Conservation (phyloP, 1,140 invertebrate genomes). For the Globodera ellingtonae region DNA sequence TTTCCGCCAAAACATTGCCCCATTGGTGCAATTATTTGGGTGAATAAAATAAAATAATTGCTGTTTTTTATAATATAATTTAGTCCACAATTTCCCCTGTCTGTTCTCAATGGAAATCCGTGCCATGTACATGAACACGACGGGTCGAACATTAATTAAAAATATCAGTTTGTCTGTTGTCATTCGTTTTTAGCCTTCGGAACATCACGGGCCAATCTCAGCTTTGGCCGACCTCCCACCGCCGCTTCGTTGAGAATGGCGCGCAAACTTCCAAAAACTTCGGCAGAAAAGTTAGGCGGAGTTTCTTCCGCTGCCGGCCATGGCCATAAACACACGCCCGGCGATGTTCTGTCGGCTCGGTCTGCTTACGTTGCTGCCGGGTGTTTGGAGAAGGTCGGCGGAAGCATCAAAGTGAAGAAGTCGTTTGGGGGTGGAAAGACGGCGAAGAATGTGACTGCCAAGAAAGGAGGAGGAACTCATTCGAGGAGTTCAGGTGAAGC, state of each 20-base stretch:
- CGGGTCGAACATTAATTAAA: slow-evolving; percentile 17
- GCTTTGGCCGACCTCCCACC: slow-evolving; percentile 24
- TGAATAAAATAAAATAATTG: background rate
- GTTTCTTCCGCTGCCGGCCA: slow-evolving; percentile 23
- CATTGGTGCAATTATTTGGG: slow-evolving; percentile 86
- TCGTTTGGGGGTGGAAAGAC: background rate
- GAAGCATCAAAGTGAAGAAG: slow-evolving; percentile 23
- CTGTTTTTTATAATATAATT: slow-evolving; percentile 9
- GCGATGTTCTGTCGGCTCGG: background rate
- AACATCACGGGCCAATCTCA: slow-evolving; percentile 72
- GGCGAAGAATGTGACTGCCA: slow-evolving; percentile 1
- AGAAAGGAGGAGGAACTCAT: slow-evolving; percentile 7
- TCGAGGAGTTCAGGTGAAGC: slow-evolving; percentile 4
- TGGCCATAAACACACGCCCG: background rate
- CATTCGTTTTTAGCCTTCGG: slow-evolving; percentile 49
- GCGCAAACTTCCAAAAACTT: slow-evolving; percentile 28
- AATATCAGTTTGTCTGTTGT: background rate
- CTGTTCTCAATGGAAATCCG: slow-evolving; percentile 93
- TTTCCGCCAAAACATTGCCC: slow-evolving; percentile 86
- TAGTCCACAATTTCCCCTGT: slow-evolving; percentile 89
- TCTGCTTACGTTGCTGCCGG: slow-evolving; percentile 1
- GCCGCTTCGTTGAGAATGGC: slow-evolving; percentile 27
- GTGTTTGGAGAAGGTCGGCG: slow-evolving; percentile 25
- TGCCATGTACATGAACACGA: slow-evolving; percentile 77
- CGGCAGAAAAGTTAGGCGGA: slow-evolving; percentile 1